phyloP scores from a whole-genome alignment of 2,888 invertebrate species.

The Campaea margaritaria region DNA sequence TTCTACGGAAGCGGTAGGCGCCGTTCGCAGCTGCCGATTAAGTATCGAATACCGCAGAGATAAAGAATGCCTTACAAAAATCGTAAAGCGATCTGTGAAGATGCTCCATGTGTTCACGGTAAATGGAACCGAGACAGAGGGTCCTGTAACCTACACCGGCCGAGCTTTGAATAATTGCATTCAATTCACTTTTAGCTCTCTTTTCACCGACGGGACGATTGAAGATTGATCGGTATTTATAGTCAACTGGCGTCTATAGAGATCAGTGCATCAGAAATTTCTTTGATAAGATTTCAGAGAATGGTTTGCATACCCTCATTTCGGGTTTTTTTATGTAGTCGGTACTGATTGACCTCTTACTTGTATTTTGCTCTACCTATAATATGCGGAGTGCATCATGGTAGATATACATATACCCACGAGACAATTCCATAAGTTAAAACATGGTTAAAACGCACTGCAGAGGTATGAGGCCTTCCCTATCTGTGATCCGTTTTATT shows the following conservation, averaged over 20 bases:
- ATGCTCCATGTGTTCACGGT: constrained; percentile 76
- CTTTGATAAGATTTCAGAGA: neutral
- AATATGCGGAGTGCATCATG: no score
- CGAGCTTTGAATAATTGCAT: constrained; percentile 64
- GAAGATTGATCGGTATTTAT: constrained; percentile 13
- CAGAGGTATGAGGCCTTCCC: no score
- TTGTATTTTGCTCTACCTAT: no score
- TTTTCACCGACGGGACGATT: constrained; percentile 42
- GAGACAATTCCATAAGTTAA: no score
- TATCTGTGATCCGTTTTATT: constrained; percentile 36
- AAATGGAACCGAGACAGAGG: constrained; percentile 77
- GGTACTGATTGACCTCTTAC: no score
- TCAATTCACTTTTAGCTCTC: constrained; percentile 61
- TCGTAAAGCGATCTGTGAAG: constrained; percentile 67
- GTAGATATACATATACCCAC: no score
- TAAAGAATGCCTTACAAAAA: constrained; percentile 77
- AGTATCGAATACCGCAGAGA: constrained; percentile 76
- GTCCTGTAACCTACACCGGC: constrained; percentile 70
- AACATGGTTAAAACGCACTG: no score
- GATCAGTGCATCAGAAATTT: constrained; percentile 4
- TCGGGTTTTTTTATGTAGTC: no score
- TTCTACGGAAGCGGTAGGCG: constrained; percentile 81
- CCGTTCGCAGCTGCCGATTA: constrained; percentile 68
- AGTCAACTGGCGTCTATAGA: constrained; percentile 12
- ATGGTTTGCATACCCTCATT: no score